A percentile compares a stretch with the other conserved stretches of the same genome.
Conservation (phyloP, 2,113 vertebrate genomes). For the Piprites chloris region DNA sequence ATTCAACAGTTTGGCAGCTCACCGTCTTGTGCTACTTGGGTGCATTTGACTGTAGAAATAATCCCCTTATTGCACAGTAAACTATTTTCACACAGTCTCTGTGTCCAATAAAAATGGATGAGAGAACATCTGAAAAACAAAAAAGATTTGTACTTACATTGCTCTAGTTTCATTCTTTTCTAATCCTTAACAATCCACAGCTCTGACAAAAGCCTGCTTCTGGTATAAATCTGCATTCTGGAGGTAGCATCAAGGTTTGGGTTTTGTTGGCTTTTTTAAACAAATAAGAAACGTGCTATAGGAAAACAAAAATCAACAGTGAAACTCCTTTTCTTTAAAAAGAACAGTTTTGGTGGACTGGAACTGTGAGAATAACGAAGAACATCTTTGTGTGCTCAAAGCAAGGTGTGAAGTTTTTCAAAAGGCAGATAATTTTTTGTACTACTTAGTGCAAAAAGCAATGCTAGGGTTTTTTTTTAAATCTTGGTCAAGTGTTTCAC, state of each 20-base stretch:
- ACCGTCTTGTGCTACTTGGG: background rate
- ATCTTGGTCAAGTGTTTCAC: background rate
- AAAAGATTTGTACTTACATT: background rate
- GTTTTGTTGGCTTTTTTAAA: background rate
- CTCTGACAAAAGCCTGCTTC: background rate
- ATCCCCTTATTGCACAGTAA: background rate
- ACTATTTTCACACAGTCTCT: background rate
- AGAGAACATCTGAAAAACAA: background rate
- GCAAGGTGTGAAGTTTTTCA: background rate
- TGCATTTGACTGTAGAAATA: background rate
- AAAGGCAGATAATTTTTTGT: background rate
- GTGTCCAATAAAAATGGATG: background rate
- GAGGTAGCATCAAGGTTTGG: background rate
- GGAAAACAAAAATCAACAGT: background rate
- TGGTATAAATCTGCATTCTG: background rate
- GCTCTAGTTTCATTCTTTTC: background rate
- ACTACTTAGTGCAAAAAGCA: background rate
- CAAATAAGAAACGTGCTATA: background rate
- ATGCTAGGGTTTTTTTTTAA: fast-evolving
- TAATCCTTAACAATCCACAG: background rate
- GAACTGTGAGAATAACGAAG: background rate
- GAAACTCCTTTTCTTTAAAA: background rate
- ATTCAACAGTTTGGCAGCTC: background rate
- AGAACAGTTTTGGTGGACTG: background rate
- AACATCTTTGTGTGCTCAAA: background rate